Percentiles rank a stretch among this genome's conserved stretches.
These are phyloP conservation scores for Diarsia brunnea DNA, from an alignment of 2,888 invertebrate genomes.

Conservation along the genomic window DNA sequence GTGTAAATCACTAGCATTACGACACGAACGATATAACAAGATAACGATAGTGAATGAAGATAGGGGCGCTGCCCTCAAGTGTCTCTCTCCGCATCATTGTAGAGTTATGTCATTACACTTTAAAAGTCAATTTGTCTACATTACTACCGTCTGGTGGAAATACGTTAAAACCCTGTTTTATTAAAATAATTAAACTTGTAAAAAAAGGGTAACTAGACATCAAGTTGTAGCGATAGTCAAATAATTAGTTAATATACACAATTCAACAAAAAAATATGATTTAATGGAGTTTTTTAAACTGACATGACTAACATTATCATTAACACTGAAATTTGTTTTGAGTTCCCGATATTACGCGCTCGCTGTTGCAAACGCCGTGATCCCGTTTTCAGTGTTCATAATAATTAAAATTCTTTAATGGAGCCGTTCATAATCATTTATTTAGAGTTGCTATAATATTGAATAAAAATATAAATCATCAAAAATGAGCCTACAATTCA, in stretches of 20 bases:
- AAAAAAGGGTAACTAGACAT: not conserved
- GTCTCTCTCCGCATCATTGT: constrained; percentile 57
- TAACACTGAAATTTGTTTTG: too few relatives aligned
- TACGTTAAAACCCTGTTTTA: not conserved
- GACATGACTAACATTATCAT: too few relatives aligned
- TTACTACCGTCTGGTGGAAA: not conserved
- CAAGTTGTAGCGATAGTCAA: not conserved
- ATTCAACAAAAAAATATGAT: not conserved
- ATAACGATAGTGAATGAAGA: constrained; percentile 81
- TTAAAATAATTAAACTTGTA: not conserved
- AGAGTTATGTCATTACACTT: constrained; percentile 33
- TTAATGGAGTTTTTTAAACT: not conserved
- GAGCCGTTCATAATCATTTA: too few relatives aligned
- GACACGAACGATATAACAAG: constrained; percentile 75
- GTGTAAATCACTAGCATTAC: constrained; percentile 79
- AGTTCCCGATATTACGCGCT: too few relatives aligned
- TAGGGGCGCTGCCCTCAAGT: constrained; percentile 83
- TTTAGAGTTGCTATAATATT: not conserved
- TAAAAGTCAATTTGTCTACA: constrained; percentile 53
- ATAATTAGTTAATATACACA: too few relatives aligned
- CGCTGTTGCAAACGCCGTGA: too few relatives aligned
- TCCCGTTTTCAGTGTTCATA: too few relatives aligned
- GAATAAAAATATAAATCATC: not conserved
- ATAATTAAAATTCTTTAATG: too few relatives aligned
- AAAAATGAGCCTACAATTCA: not conserved